Conservation (phyloP, 1,140 invertebrate species). For the Drosophila nasuta region DNA sequence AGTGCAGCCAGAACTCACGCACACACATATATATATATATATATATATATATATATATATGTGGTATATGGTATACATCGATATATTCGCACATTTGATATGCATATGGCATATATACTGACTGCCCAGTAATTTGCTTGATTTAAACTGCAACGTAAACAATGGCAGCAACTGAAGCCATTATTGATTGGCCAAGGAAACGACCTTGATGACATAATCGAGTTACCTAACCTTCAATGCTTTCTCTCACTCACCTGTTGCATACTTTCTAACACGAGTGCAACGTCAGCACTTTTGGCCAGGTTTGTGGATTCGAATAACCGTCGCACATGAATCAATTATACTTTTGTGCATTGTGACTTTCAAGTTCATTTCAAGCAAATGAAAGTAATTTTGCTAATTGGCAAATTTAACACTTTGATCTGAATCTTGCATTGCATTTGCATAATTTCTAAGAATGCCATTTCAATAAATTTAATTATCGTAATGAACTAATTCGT, state of each 20-base stretch:
- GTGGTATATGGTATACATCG: too few species aligned
- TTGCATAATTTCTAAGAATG: constrained; percentile 1
- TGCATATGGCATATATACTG: neutral
- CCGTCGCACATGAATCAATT: constrained; percentile 22
- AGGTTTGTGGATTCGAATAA: constrained; percentile 1
- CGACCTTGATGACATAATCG: constrained; percentile 25
- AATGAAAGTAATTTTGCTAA: constrained; percentile 33
- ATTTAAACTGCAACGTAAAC: constrained; percentile 13
- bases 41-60: too few species aligned
- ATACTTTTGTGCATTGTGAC: neutral
- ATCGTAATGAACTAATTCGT: neutral
- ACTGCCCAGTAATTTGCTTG: constrained; percentile 1
- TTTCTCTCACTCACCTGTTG: constrained; percentile 11
- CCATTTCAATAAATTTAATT: neutral
- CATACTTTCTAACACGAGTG: neutral
- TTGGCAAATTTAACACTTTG: constrained; percentile 27
- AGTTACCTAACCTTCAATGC: constrained; percentile 24
- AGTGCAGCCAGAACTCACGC: constrained; percentile 52
- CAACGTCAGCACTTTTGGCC: constrained; percentile 5
- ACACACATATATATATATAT: constrained; percentile 1
- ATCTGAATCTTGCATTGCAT: neutral
- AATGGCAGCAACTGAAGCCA: constrained; percentile 5
- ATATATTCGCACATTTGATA: neutral
- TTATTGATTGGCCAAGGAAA: constrained; percentile 24
- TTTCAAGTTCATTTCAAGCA: constrained; percentile 13